A percentile compares a stretch with the other conserved stretches of the same genome.
Evolutionary conservation across 2,888 invertebrate species (phyloP).

Genomic region (Cartodere bifasciata): DNA sequence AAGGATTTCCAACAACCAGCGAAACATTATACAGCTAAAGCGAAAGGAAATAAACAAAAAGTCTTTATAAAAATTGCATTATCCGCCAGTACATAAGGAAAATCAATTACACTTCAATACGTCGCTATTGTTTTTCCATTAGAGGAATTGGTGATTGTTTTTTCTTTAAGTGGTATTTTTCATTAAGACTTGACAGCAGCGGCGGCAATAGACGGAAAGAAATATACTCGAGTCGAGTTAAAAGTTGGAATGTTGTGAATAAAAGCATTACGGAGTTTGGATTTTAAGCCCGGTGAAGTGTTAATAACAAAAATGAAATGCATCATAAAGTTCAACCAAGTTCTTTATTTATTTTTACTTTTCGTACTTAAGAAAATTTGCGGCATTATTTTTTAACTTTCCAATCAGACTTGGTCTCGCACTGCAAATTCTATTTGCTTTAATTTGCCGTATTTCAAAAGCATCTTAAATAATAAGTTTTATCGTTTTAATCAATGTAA

Average conservation of each 20-base stretch:
- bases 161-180: conserved; percentile 16
- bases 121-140: conserved; percentile 18
- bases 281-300: conserved; percentile 22
- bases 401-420: no score
- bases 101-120: conserved; percentile 15
- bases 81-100: conserved; percentile 9
- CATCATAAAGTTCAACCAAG: no score
- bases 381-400: no score
- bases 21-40: no score
- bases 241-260: conserved; percentile 12
- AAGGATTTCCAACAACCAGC: no score
- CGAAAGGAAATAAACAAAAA: no score
- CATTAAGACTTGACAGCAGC: conserved; percentile 15
- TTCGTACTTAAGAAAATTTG: no score
- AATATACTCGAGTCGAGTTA: conserved; percentile 8
- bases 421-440: no score
- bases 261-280: conserved; percentile 13
- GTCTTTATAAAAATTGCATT: conserved; percentile 3
- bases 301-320: conserved; percentile 16
- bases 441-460: no score
- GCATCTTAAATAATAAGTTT: no score
- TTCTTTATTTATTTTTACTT: no score
- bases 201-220: conserved; percentile 5
- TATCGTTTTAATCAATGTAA: no score
- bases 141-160: conserved; percentile 16